Evolutionary conservation across 2,888 invertebrate species (phyloP).

Genomic region (Sarcophaga subvicina): DNA sequence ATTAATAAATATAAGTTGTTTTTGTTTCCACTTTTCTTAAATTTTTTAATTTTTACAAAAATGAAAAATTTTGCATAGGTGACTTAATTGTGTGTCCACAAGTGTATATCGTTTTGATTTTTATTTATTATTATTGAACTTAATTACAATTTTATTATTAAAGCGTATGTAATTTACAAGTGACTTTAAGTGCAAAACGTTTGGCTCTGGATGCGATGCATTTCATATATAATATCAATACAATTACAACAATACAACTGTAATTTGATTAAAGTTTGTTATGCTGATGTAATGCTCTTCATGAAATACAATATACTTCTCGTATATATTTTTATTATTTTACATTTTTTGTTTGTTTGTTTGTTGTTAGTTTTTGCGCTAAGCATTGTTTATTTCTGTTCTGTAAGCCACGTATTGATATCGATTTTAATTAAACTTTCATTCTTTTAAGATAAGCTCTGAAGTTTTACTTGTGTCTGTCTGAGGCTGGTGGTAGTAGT

Average conservation of each 20-base stretch:
- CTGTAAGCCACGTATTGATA: slow-evolving; percentile 57
- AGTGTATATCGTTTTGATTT: too few relatives aligned
- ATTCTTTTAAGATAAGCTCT: slow-evolving; percentile 44
- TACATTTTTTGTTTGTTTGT: neutral
- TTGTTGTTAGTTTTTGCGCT: neutral
- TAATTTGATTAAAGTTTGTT: slow-evolving; percentile 1
- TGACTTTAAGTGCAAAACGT: slow-evolving; percentile 50
- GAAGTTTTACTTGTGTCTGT: slow-evolving; percentile 40
- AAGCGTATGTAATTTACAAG: slow-evolving; percentile 59
- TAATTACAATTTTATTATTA: slow-evolving; percentile 3
- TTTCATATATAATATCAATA: neutral
- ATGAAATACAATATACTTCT: too few relatives aligned
- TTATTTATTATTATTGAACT: neutral
- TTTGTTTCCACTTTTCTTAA: too few relatives aligned
- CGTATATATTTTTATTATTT: neutral
- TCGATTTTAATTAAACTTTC: slow-evolving; percentile 24
- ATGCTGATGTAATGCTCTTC: neutral
- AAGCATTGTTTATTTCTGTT: slow-evolving; percentile 43
- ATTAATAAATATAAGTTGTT: too few relatives aligned
- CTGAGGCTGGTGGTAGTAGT: neutral
- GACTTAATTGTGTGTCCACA: too few relatives aligned
- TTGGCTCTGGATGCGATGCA: slow-evolving; percentile 46
- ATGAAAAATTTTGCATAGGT: too few relatives aligned
- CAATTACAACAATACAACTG: neutral
- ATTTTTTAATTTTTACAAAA: too few relatives aligned